phyloP scores from a whole-genome alignment of 2,888 invertebrate genomes.

The Aplocera efformata region DNA sequence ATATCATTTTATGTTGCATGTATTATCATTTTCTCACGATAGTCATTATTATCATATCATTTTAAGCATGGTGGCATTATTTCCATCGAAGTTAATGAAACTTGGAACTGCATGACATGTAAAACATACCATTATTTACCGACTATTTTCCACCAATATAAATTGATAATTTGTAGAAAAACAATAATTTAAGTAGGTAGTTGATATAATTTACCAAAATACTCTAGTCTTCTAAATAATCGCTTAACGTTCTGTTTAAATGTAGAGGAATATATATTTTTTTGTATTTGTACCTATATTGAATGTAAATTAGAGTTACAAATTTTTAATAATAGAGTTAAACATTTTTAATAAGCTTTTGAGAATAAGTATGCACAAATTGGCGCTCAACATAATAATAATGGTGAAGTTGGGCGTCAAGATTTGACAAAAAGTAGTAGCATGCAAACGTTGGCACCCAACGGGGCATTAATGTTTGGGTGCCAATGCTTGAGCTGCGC shows the following conservation, averaged over 20 bases:
- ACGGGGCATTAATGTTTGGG: conserved; percentile 3
- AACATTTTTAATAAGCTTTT: too few relatives aligned
- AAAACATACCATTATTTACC: conserved; percentile 22
- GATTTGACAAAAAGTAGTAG: too few relatives aligned
- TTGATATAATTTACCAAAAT: not conserved
- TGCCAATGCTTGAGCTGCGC: not conserved
- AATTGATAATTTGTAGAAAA: not conserved
- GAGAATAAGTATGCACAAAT: too few relatives aligned
- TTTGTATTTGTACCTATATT: not conserved
- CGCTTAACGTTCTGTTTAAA: not conserved
- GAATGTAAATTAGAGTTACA: not conserved
- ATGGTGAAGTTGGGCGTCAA: too few relatives aligned
- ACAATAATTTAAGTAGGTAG: too few relatives aligned
- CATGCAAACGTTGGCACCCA: conserved; percentile 6
- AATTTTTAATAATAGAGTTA: too few relatives aligned
- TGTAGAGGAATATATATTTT: not conserved
- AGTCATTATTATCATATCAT: conserved; percentile 27
- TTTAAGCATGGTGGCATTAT: conserved; percentile 41
- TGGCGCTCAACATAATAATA: too few relatives aligned
- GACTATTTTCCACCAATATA: conserved; percentile 24
- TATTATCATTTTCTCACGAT: conserved; percentile 48
- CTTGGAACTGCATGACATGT: conserved; percentile 23
- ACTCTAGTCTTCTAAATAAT: conserved; percentile 10
- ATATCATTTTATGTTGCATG: conserved; percentile 67
- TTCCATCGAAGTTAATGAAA: conserved; percentile 24